These are phyloP conservation scores for Calyptommatus sinebrachiatus DNA, from an alignment of 2,113 vertebrate genomes.

Conservation along the genomic window DNA sequence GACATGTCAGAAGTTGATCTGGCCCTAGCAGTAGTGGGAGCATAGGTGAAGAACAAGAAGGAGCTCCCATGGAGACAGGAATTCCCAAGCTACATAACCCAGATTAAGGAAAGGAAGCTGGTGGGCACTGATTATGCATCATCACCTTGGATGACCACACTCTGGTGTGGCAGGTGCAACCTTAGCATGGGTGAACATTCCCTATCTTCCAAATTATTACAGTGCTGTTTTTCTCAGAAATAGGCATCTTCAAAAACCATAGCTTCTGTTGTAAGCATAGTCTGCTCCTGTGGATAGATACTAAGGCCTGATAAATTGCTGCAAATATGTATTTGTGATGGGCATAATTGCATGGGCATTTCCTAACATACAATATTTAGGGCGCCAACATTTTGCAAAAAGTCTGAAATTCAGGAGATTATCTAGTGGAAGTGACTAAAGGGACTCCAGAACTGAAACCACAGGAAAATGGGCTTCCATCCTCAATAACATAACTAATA, in stretches of 20 bases:
- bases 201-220: background rate
- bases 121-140: no score
- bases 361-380: background rate
- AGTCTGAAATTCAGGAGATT: background rate
- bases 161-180: background rate
- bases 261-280: background rate
- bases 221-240: background rate
- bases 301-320: background rate
- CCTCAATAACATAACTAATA: background rate
- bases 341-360: background rate
- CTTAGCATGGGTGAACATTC: no score
- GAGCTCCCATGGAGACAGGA: no score
- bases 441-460: background rate
- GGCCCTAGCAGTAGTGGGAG: no score
- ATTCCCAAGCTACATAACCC: no score
- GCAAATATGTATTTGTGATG: no score
- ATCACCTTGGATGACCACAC: no score
- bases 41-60: no score
- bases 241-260: background rate
- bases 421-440: no score
- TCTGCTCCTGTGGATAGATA: background rate
- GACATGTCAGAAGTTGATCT: no score
- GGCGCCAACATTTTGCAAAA: background rate
- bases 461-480: background rate
- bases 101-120: no score